Evolutionary conservation across 2,113 vertebrate species (phyloP).

Genomic region (Acrocephalus kingi): DNA sequence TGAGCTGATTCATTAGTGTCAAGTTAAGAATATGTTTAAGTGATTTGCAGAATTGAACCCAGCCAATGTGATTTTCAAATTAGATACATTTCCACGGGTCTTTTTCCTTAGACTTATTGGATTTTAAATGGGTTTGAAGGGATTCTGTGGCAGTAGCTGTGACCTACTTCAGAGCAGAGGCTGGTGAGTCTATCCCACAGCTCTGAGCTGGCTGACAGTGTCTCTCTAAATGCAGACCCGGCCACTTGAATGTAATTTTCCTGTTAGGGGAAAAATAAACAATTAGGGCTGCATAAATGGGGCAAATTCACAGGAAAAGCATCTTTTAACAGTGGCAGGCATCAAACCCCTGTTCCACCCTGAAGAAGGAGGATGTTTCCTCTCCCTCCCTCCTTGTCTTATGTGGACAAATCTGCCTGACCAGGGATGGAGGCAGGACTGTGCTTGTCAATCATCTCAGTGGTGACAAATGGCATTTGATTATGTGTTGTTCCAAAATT

Average conservation of each 20-base stretch:
- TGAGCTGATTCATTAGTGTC: neutral
- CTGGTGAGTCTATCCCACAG: neutral
- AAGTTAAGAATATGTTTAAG: neutral
- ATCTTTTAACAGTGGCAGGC: neutral
- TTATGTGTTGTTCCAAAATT: rapidly evolving
- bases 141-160: neutral
- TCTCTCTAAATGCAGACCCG: rapidly evolving
- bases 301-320: neutral
- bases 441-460: neutral
- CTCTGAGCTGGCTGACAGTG: neutral
- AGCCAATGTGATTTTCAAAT: neutral
- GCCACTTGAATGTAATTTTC: neutral
- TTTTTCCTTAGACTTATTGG: neutral
- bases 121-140: neutral
- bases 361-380: neutral
- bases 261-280: neutral
- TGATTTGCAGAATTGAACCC: neutral
- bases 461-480: rapidly evolving
- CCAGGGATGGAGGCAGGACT: neutral
- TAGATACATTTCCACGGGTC: neutral
- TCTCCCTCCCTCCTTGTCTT: neutral
- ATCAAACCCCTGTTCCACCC: neutral
- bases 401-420: neutral
- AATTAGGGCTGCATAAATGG: neutral
- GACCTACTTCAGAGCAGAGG: neutral